A percentile compares a stretch with the other conserved stretches of the same genome.
Evolutionary conservation across 37 sponge, comb jelly and placozoan genomes (phyloP).

Genomic region (Halisarca cf. caerulea): DNA sequence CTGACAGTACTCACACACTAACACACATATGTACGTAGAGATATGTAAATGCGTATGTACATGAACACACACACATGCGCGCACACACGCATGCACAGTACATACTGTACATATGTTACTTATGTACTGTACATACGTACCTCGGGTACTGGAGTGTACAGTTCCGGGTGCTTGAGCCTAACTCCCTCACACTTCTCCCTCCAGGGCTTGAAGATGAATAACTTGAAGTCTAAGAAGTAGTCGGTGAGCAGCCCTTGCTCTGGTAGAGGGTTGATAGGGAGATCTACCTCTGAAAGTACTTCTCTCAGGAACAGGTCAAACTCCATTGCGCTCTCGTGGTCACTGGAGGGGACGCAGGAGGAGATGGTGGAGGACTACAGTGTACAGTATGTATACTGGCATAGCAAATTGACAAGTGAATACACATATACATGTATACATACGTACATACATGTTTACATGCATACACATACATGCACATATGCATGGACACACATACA

Average conservation of each 20-base stretch:
- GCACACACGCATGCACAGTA: too few species aligned
- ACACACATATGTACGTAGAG: too few species aligned
- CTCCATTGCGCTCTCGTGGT: not conserved
- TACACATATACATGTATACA: not conserved
- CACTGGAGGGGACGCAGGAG: not conserved
- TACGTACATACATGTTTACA: too few species aligned
- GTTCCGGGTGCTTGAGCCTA: not conserved
- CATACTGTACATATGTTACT: too few species aligned
- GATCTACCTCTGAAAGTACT: slow-evolving; percentile 35
- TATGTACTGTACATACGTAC: slow-evolving; percentile 6
- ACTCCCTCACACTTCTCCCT: slow-evolving; percentile 21
- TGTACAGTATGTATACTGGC: not conserved
- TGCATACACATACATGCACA: not conserved
- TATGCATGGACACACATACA: not conserved
- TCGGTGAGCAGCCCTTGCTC: slow-evolving; percentile 64
- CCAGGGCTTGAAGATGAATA: slow-evolving; percentile 62
- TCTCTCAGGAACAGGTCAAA: slow-evolving; percentile 51
- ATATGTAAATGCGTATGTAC: too few species aligned
- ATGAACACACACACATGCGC: too few species aligned
- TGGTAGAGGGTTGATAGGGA: slow-evolving; percentile 37
- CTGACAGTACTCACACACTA: too few species aligned
- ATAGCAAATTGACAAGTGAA: not conserved
- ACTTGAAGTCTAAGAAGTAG: slow-evolving; percentile 61
- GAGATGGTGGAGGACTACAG: not conserved
- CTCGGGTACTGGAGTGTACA: slow-evolving; percentile 57